Evolutionary conservation across 2,113 vertebrate species (phyloP).

Genomic region (Amazona vittata): DNA sequence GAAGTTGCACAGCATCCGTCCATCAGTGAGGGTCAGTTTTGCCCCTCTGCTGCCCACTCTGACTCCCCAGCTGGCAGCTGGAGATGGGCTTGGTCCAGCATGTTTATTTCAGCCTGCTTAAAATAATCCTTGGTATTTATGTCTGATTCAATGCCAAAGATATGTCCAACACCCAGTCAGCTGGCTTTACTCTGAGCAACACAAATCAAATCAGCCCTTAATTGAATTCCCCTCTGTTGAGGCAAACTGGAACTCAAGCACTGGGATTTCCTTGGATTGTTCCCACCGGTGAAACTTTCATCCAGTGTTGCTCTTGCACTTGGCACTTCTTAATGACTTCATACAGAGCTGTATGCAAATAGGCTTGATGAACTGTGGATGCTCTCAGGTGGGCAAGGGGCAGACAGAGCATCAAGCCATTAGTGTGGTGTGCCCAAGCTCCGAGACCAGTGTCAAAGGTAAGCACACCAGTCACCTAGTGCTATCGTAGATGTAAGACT

Average conservation of each 20-base stretch:
- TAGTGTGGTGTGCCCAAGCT: rapidly evolving
- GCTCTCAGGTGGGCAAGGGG: not conserved
- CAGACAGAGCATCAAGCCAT: not conserved
- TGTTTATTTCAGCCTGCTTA: not conserved
- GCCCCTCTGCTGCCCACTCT: not conserved
- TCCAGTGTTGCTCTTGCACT: not conserved
- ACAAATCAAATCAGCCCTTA: slow-evolving; percentile 3
- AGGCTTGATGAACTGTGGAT: not conserved
- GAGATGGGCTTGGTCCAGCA: not conserved
- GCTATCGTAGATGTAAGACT: not conserved
- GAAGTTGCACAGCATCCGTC: not conserved
- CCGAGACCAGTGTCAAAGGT: not conserved
- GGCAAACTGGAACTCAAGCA: not conserved
- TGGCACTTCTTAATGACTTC: not conserved
- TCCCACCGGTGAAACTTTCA: not conserved
- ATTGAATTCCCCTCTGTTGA: slow-evolving; percentile 47
- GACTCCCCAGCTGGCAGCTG: not conserved
- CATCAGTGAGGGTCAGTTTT: not conserved
- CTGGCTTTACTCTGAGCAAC: not conserved
- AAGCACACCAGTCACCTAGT: not conserved
- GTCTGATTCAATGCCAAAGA: slow-evolving; percentile 16
- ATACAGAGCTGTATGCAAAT: not conserved
- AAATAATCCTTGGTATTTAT: slow-evolving; percentile 20
- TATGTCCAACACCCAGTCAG: not conserved
- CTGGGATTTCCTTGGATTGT: slow-evolving; percentile 61